Evolutionary conservation across 2,888 invertebrate genomes (phyloP).

Genomic region (Sericinus montela): DNA sequence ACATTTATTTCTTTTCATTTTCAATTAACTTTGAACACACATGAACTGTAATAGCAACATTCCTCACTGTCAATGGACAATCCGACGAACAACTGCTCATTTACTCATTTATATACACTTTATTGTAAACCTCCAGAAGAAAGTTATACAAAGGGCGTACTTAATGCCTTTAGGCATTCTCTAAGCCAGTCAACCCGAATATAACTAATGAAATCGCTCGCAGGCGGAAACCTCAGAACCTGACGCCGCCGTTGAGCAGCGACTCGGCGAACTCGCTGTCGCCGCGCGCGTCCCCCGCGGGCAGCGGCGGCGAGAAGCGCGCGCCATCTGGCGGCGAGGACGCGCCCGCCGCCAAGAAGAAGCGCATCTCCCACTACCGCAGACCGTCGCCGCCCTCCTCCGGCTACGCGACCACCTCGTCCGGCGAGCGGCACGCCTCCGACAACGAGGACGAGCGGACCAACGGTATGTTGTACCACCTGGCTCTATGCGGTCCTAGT

Average conservation of each 20-base stretch:
- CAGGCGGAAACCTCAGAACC: constrained; percentile 93
- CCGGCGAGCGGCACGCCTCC: constrained; percentile 74
- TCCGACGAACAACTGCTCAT: no score
- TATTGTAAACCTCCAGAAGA: no score
- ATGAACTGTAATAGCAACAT: no score
- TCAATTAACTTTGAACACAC: no score
- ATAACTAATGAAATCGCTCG: constrained; percentile 22
- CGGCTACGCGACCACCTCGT: constrained; percentile 58
- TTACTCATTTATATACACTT: no score
- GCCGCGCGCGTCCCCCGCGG: constrained; percentile 81
- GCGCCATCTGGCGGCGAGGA: constrained; percentile 85
- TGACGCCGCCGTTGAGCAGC: constrained; percentile 93
- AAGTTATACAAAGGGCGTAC: no score
- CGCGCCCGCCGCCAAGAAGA: constrained; percentile 83
- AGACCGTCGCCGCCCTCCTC: constrained; percentile 76
- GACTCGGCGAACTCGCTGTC: constrained; percentile 92
- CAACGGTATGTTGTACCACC: constrained; percentile 35
- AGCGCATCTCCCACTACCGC: constrained; percentile 89
- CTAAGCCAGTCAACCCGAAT: no score
- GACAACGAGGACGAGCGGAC: constrained; percentile 74
- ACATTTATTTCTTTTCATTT: no score
- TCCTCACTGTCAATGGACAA: no score
- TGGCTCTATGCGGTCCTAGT: neutral
- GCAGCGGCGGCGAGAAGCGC: constrained; percentile 78
- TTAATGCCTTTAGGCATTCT: no score